Conservation (phyloP, 2,888 invertebrate genomes). For the Asteroscopus sphinx region DNA sequence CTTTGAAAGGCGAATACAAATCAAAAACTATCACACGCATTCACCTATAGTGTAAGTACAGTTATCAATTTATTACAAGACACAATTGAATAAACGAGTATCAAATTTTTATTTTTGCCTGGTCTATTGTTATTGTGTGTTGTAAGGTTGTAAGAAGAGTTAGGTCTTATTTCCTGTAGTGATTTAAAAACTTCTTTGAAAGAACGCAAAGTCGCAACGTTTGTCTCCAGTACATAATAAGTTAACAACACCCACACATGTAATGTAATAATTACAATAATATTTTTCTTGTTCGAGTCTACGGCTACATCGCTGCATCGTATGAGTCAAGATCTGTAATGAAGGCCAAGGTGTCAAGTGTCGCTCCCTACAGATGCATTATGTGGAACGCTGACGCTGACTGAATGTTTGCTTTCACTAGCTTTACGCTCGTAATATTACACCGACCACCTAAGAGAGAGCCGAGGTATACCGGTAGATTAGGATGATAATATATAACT, state of each 20-base stretch:
- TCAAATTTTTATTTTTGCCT: conserved; percentile 19
- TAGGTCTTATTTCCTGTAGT: conserved; percentile 32
- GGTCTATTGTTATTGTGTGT: conserved; percentile 47
- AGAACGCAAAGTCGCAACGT: conserved; percentile 3
- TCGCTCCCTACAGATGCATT: conserved; percentile 79
- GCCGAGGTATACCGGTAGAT: conserved; percentile 57
- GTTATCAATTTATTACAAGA: conserved; percentile 55
- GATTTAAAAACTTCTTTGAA: conserved; percentile 5
- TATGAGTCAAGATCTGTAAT: conserved; percentile 62
- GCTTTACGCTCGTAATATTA: conserved; percentile 80
- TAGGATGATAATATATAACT: conserved; percentile 26
- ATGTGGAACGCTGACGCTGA: conserved; percentile 82
- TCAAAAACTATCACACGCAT: conserved; percentile 55
- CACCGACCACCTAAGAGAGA: conserved; percentile 71
- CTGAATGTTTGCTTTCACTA: conserved; percentile 85
- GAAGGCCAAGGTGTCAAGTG: conserved; percentile 84
- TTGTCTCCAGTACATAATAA: background rate
- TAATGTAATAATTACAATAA: conserved; percentile 35
- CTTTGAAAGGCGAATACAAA: conserved; percentile 64
- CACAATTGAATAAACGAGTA: conserved; percentile 42
- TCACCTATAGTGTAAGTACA: conserved; percentile 47
- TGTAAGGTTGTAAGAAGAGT: conserved; percentile 21
- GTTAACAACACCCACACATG: conserved; percentile 13
- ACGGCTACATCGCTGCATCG: conserved; percentile 34
- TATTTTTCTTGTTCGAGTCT: conserved; percentile 42